A percentile compares a stretch with the other conserved stretches of the same genome.
Conservation (phyloP, 2,113 vertebrate species). For the Siniperca chuatsi region DNA sequence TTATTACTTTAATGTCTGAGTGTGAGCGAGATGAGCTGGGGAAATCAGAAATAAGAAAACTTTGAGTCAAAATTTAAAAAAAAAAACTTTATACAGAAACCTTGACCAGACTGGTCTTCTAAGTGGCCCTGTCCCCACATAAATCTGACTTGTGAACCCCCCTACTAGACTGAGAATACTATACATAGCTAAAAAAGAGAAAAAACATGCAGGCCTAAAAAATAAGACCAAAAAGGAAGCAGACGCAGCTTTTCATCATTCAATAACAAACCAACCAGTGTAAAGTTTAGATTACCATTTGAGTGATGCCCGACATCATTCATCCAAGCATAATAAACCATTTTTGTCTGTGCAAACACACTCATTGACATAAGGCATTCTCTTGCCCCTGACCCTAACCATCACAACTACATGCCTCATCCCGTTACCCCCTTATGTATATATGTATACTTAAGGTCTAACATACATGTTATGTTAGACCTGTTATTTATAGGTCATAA, state of each 20-base stretch:
- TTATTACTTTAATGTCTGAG: not conserved
- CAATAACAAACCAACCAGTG: constrained; percentile 53
- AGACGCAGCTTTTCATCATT: constrained; percentile 25
- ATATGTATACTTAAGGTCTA: no score
- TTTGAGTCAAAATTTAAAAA: not conserved
- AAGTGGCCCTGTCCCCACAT: not conserved
- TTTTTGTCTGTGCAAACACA: constrained; percentile 26
- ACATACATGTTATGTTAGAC: no score
- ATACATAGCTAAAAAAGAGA: not conserved
- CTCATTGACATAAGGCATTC: not conserved
- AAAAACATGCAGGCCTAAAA: not conserved
- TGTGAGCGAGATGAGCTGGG: not conserved
- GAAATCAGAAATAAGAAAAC: not conserved
- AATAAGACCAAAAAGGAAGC: constrained; percentile 47
- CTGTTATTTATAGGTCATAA: not conserved
- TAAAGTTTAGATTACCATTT: constrained; percentile 46
- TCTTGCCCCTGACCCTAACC: not conserved
- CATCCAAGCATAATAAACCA: constrained; percentile 55
- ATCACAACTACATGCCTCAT: not conserved
- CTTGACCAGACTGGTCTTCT: not conserved
- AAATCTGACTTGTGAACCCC: not conserved
- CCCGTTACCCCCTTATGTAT: no score
- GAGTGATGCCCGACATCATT: constrained; percentile 39
- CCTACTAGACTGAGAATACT: not conserved
- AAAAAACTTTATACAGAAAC: not conserved